Evolutionary conservation across 2,113 vertebrate species (phyloP).

Genomic region (Seriola dumerili): DNA sequence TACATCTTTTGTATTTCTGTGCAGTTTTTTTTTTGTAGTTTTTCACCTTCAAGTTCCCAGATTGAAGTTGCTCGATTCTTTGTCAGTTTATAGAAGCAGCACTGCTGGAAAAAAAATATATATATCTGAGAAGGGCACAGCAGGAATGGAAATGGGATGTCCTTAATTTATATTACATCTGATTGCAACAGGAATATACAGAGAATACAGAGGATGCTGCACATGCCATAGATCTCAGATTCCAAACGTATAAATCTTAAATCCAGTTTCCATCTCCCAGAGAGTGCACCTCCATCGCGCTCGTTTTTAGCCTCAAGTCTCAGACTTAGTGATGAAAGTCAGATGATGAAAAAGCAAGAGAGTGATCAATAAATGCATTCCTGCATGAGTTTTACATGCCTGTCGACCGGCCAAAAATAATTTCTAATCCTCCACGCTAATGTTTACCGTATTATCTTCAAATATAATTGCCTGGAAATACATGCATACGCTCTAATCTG

Average conservation of each 20-base stretch:
- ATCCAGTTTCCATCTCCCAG: not conserved
- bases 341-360: not conserved
- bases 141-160: not conserved
- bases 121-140: not conserved
- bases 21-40: too few species aligned
- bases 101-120: not conserved
- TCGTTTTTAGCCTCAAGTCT: not conserved
- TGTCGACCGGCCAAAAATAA: not conserved
- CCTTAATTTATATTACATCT: not conserved
- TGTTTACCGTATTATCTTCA: not conserved
- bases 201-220: not conserved
- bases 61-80: not conserved
- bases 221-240: not conserved
- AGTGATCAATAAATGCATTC: not conserved
- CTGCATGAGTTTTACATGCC: not conserved
- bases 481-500: conserved; percentile 9
- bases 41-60: not conserved
- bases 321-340: conserved; percentile 9
- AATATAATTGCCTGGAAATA: conserved; percentile 12
- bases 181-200: not conserved
- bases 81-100: not conserved
- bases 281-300: not conserved
- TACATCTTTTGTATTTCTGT: too few species aligned
- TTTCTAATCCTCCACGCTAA: not conserved
- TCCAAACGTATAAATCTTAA: not conserved